Percentiles rank a stretch among this genome's conserved stretches.
phyloP scores from a whole-genome alignment of 1,140 invertebrate genomes.

The Magallana gigas region DNA sequence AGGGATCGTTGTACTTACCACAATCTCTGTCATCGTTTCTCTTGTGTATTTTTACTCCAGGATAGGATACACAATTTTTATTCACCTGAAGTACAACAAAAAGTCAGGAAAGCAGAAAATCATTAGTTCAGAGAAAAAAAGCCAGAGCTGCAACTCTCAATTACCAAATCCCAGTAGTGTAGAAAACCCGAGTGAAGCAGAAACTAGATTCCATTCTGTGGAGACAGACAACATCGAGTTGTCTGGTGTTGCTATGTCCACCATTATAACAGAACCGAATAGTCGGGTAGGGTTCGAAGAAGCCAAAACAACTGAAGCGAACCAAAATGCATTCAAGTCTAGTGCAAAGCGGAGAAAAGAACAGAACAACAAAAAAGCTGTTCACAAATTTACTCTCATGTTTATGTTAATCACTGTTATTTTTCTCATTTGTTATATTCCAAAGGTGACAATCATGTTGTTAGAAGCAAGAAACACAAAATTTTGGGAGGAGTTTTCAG shows the following conservation, averaged over 20 bases:
- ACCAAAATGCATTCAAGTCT: not conserved
- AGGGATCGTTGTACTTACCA: not conserved
- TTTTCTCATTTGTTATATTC: slow-evolving; percentile 50
- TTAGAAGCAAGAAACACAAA: slow-evolving; percentile 13
- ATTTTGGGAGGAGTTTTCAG: slow-evolving; percentile 34
- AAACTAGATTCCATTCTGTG: not conserved
- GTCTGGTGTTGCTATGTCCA: not conserved
- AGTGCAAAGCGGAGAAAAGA: slow-evolving; percentile 8
- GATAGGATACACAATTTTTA: slow-evolving; percentile 23
- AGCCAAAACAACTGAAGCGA: not conserved
- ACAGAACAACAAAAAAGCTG: not conserved
- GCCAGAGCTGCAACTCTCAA: not conserved
- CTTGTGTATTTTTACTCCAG: slow-evolving; percentile 36
- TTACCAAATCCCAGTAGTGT: not conserved
- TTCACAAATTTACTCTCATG: slow-evolving; percentile 29
- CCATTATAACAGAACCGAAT: not conserved
- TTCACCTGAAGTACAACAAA: not conserved
- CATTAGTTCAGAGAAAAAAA: not conserved
- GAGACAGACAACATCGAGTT: not conserved
- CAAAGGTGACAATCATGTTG: slow-evolving; percentile 37
- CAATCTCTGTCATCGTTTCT: not conserved
- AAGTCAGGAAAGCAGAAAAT: not conserved
- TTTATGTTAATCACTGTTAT: slow-evolving; percentile 47
- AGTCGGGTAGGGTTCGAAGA: not conserved
- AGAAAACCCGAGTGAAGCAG: not conserved